Conservation (phyloP, 1,140 invertebrate species). For the Pachyrhynchus sulphureomaculatus region DNA sequence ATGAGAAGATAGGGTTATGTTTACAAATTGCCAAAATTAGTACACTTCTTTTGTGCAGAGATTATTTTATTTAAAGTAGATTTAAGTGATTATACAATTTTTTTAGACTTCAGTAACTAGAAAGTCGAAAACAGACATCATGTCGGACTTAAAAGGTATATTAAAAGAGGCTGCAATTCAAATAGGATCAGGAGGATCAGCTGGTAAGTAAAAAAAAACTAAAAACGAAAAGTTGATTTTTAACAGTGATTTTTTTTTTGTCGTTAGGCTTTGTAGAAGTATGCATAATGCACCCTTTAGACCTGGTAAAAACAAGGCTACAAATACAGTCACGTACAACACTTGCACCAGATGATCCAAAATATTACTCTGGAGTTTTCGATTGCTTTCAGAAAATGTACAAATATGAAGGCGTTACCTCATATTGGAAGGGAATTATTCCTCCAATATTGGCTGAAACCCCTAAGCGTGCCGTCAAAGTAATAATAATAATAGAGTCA, state of each 20-base stretch:
- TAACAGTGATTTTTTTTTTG: not conserved
- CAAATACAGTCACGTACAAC: conserved; percentile 68
- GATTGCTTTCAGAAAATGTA: conserved; percentile 91
- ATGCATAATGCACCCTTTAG: conserved; percentile 93
- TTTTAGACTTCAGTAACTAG: no score
- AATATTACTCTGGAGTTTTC: conserved; percentile 73
- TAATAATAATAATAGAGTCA: conserved; percentile 39
- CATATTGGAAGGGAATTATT: conserved; percentile 90
- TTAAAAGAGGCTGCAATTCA: conserved; percentile 77
- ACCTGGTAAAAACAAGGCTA: conserved; percentile 87
- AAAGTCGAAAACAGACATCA: conserved; percentile 23
- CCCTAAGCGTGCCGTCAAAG: conserved; percentile 89
- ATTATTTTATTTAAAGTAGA: no score
- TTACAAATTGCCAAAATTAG: no score
- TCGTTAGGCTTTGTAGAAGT: conserved; percentile 85
- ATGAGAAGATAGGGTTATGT: no score
- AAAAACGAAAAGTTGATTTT: not conserved
- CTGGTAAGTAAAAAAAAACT: conserved; percentile 56
- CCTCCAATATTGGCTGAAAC: conserved; percentile 93
- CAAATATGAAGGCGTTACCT: conserved; percentile 73
- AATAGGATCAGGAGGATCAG: conserved; percentile 84
- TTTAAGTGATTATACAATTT: no score
- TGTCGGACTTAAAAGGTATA: conserved; percentile 55
- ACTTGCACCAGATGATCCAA: conserved; percentile 53
- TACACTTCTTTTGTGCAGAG: no score